Base-by-base conservation (phyloP, 2,888 invertebrate genomes). In the Tholera decimalis region DNA sequence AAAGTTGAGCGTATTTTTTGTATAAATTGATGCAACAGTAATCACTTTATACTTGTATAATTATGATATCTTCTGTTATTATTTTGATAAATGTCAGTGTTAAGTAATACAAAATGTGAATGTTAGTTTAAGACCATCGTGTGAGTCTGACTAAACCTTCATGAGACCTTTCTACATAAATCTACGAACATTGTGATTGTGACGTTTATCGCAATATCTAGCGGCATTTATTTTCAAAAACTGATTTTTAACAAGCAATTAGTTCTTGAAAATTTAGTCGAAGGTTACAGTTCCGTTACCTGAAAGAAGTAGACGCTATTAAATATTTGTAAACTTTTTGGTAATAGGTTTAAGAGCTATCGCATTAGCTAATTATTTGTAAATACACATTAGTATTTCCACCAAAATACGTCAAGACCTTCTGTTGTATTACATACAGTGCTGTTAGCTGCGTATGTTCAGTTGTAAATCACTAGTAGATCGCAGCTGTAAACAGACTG, bases 401-500 rank as follows among this genome's bases (percentile, higher is more conserved):
- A 75, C 73, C 82, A 84, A 86, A 86, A 83, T 77, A 85, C 86
- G 87, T 88, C 84, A 85, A 78, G 89, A 85, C 91, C 92, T 92
- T 92, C 90, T 80, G 73, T 85, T 82, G 71, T 83, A 84, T 88
- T 84, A 83, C 64, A 64, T 69, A 65, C 81, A 80, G 75, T 80
- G 85, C 83, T 85, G 86, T 84, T 83, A 85, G 82, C 73, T 79
- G 75, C 80, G 82, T 85, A 86, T 79, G 80, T 81, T 73, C 74
- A 78, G 81, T 83, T 78, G 88, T 90, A 91, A 91, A 91, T 91
- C 91, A 91, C 88, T 82, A 69, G 83, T 78, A 83, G 85, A 86
- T 84, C 83, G 86, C 84, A 84, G 84, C 88, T 87, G 87, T 92
- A 92, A 91, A 91, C 91, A 93, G 83, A 85, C 89, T 85, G 83